Conservation (phyloP, 2,888 invertebrate species). For the Sinopyrophorus schimmeli region DNA sequence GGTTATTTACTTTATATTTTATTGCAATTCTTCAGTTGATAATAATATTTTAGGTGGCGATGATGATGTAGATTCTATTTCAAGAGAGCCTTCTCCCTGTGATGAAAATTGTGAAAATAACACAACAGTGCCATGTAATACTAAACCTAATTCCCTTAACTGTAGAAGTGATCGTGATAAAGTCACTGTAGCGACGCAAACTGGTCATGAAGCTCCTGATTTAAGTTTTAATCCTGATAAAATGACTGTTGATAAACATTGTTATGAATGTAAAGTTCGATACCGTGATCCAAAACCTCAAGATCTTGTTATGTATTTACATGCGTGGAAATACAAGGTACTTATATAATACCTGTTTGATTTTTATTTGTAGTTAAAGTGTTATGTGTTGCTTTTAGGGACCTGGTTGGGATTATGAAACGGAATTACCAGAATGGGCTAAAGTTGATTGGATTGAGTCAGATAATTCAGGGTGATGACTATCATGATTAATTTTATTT, state of each 20-base stretch:
- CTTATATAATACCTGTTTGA: not conserved
- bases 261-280: slow-evolving; percentile 90
- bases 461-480: slow-evolving; percentile 58
- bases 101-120: slow-evolving; percentile 59
- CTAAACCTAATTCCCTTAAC: slow-evolving; percentile 48
- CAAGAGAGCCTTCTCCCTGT: slow-evolving; percentile 73
- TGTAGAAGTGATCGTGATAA: slow-evolving; percentile 54
- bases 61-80: slow-evolving; percentile 67
- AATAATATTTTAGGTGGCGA: slow-evolving; percentile 59
- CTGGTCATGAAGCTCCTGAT: slow-evolving; percentile 76
- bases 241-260: slow-evolving; percentile 81
- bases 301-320: slow-evolving; percentile 94
- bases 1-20: too few relatives aligned
- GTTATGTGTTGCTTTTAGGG: slow-evolving; percentile 63
- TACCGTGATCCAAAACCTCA: slow-evolving; percentile 90
- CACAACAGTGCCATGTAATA: slow-evolving; percentile 49
- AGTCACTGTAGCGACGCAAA: slow-evolving; percentile 85
- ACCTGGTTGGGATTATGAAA: slow-evolving; percentile 93
- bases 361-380: not conserved
- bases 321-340: slow-evolving; percentile 92
- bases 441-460: slow-evolving; percentile 79
- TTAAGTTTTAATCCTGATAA: slow-evolving; percentile 69
- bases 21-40: slow-evolving; percentile 34
- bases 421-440: slow-evolving; percentile 92
- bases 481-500: slow-evolving; percentile 38